Percentiles rank a stretch among this genome's conserved stretches.
Conservation (phyloP, 2,113 vertebrate species). For the Sorex fumeus region DNA sequence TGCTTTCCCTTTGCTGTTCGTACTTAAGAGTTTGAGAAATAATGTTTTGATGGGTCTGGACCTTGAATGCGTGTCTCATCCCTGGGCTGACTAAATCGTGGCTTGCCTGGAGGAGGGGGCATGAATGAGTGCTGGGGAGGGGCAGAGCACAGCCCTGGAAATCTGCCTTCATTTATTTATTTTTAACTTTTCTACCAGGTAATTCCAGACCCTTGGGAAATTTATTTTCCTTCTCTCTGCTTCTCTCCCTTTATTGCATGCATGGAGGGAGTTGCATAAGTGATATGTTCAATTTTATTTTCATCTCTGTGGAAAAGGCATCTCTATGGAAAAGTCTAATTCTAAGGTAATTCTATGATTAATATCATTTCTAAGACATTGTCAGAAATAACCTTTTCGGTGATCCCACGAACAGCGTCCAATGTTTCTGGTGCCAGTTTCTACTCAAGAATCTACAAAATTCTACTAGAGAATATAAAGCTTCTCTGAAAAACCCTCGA, state of each 20-base stretch:
- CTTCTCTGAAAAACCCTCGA: not conserved
- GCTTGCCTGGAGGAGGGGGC: not conserved
- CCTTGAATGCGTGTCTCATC: too few relatives aligned
- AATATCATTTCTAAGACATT: constrained; percentile 26
- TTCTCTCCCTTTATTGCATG: constrained; percentile 58
- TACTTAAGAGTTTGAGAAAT: not conserved
- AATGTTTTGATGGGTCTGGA: not conserved
- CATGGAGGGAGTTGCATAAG: not conserved
- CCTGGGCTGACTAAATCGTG: not conserved
- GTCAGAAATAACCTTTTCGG: not conserved
- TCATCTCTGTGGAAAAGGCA: constrained; percentile 46
- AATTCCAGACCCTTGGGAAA: constrained; percentile 18
- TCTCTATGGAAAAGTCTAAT: too few relatives aligned
- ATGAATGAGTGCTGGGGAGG: not conserved
- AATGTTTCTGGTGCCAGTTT: constrained; percentile 24
- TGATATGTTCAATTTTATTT: constrained; percentile 60
- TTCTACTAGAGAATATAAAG: constrained; percentile 3
- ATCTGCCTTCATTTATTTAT: constrained; percentile 46
- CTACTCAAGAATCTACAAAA: not conserved
- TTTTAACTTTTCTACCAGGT: constrained; percentile 12
- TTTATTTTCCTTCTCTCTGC: constrained; percentile 44
- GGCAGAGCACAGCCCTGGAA: constrained; percentile 18
- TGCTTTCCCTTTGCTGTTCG: constrained; percentile 18
- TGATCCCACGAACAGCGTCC: not conserved
- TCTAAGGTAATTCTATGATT: constrained; percentile 60